Conservation (phyloP, 1,140 invertebrate species). For the Physella acuta region DNA sequence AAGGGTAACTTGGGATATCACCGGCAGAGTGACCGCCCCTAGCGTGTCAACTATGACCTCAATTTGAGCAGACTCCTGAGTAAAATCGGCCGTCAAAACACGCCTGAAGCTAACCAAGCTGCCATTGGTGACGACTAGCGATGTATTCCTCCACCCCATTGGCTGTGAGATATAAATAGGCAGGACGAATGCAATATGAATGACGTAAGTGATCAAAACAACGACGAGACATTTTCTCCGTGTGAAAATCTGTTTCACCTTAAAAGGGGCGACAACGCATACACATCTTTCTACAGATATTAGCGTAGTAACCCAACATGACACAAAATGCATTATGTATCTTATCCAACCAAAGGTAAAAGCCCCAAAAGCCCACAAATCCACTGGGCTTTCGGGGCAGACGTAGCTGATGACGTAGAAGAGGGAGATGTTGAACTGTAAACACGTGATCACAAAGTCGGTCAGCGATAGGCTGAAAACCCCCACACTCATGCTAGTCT, state of each 20-base stretch:
- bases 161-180: not conserved
- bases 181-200: not conserved
- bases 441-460: not conserved
- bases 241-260: not conserved
- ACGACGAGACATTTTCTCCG: not conserved
- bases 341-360: not conserved
- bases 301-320: not conserved
- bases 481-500: slow-evolving; percentile 2
- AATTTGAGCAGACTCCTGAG: not conserved
- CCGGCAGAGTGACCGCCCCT: not conserved
- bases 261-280: slow-evolving; percentile 5
- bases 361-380: not conserved
- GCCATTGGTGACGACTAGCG: not conserved
- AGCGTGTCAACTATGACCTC: not conserved
- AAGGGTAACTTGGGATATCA: not conserved
- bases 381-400: not conserved
- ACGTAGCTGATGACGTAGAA: not conserved
- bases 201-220: not conserved
- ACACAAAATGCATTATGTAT: not conserved
- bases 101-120: not conserved
- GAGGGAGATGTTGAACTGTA: not conserved
- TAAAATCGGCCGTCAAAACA: not conserved
- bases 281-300: slow-evolving; percentile 1
- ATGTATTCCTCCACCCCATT: not conserved
- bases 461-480: not conserved